A percentile compares a stretch with the other conserved stretches of the same genome.
Conservation (phyloP, 2,888 invertebrate species). For the Pseudolycoriella hygida region DNA sequence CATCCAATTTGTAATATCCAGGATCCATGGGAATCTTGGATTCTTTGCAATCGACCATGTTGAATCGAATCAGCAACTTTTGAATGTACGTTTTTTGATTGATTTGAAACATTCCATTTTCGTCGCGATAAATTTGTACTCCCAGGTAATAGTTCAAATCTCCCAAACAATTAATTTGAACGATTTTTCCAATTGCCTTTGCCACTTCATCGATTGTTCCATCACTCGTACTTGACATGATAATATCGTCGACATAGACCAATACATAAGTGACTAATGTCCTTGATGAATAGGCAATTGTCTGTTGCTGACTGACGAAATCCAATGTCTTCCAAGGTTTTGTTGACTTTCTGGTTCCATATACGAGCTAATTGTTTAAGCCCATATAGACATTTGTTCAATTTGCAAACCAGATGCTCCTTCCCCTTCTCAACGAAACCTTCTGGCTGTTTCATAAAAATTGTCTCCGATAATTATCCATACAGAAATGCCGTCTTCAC, state of each 20-base stretch:
- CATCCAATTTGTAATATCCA: too few species aligned
- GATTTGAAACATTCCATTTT: neutral
- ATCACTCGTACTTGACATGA: too few species aligned
- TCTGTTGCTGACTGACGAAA: too few species aligned
- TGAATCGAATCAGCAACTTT: neutral
- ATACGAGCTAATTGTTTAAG: slow-evolving; percentile 5
- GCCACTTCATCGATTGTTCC: too few species aligned
- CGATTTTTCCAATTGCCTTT: too few species aligned
- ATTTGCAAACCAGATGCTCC: slow-evolving; percentile 3
- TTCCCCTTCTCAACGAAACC: slow-evolving; percentile 2
- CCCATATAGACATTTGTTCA: slow-evolving; percentile 5
- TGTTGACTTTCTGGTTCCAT: slow-evolving; percentile 7
- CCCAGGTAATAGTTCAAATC: too few species aligned
- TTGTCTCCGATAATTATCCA: slow-evolving; percentile 4
- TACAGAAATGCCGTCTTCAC: slow-evolving; percentile 6
- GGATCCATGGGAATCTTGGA: neutral
- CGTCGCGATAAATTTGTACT: neutral
- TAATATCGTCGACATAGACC: too few species aligned
- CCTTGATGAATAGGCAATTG: too few species aligned
- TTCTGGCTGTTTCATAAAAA: slow-evolving; percentile 5
- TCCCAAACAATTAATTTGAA: too few species aligned
- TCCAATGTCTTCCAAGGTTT: slow-evolving; percentile 5
- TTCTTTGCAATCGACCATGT: neutral
- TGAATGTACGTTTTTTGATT: neutral
- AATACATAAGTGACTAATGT: too few species aligned